Evolutionary conservation across 2,797 vertebrate genomes (phyloP), one percentile per base, ranked within the genome.

Genomic region (Platalea minor): DNA sequence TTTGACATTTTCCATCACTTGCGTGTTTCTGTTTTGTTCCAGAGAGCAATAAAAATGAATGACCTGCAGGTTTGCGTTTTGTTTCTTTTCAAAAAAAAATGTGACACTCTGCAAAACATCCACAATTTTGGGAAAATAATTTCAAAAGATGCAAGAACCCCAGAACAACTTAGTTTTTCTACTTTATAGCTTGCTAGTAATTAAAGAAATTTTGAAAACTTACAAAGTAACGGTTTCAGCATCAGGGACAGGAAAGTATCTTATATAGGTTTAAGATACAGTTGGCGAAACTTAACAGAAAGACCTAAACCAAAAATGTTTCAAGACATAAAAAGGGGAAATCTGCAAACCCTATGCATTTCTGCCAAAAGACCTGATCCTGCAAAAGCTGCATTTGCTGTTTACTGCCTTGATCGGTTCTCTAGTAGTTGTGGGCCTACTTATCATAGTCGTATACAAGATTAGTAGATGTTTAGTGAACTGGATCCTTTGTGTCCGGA

Each of bases 11-110:
- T 85, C 78, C 88, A 95, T 85, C 50, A 54, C 51, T 93, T 87
- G 21, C 45, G 37, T 79, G 53, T 95, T 96, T 96, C 90, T 87
- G 46, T 21, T 94, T 81, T 91, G 67, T 94, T 92, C 88, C 86
- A 96, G 68, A 85, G 78, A 57, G 84, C 68, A 95, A 95, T 95
- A 92, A 95, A 95, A 95, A 77, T 14, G 81, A 95, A 93, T 77
- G 86, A 96, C 78, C 91, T 89, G 48, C 72, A 95, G 80, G 41
- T 95, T 79, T 68, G 68, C 13, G 4, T 3, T 82, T 96, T 96
- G 77, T 70, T 96, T 95, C 64, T 82, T 95, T 67, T 56, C 2
- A 81, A 74, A 93, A 93, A 89, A 89, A 85, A 81, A 31, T 4
- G 16, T 73, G 75, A 41, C 51, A 60, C 37, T 57, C 46, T 48